Percentiles rank a stretch among this genome's conserved stretches.
These are phyloP conservation scores for Thelaira solivaga DNA, from an alignment of 2,888 invertebrate genomes.

Conservation along the genomic window DNA sequence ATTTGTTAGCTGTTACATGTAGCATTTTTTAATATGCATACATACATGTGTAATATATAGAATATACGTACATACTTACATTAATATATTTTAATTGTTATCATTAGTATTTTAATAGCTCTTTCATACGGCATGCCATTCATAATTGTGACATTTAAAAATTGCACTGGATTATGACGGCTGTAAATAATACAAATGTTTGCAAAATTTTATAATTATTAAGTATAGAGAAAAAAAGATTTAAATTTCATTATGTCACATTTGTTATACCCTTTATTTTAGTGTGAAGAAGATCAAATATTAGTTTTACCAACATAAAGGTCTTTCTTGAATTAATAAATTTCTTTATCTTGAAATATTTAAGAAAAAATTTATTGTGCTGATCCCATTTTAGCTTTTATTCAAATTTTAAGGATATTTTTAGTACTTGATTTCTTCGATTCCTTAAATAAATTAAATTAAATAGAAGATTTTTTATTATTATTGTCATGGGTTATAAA, in stretches of 20 bases:
- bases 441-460: too few relatives aligned
- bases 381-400: too few relatives aligned
- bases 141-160: constrained; percentile 38
- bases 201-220: background rate
- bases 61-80: background rate
- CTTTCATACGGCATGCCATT: constrained; percentile 39
- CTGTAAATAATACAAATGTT: background rate
- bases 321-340: too few relatives aligned
- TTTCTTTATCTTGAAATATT: too few relatives aligned
- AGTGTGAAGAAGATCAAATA: background rate
- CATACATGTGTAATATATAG: too few relatives aligned
- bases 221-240: background rate
- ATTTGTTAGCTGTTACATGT: background rate
- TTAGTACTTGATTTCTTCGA: too few relatives aligned
- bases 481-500: too few relatives aligned
- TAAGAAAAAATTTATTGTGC: too few relatives aligned
- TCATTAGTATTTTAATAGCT: constrained; percentile 25
- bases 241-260: background rate
- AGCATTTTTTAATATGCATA: background rate
- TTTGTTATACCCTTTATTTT: background rate
- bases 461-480: too few relatives aligned
- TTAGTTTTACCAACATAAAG: too few relatives aligned
- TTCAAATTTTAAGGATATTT: too few relatives aligned
- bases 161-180: background rate
- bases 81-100: background rate